Base-by-base conservation (phyloP, 2,888 invertebrate species). In the Buathra laborator region DNA sequence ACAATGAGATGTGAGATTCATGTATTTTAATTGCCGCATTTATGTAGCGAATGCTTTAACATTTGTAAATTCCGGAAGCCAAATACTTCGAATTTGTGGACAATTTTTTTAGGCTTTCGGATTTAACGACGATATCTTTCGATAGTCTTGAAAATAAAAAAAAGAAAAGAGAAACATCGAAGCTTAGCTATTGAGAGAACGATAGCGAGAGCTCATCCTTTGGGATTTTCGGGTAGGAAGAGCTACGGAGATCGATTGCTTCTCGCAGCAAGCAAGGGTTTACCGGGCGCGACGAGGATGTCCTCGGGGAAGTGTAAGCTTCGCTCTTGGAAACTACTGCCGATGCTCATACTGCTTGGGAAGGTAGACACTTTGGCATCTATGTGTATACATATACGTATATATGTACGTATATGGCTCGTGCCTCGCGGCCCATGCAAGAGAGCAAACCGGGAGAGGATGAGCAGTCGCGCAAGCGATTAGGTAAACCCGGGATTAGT, bases 401-500 rank as follows among this genome's bases (percentile, higher is more conserved):
- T 70, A 10, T 59, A 32, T 70, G 14, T 59, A 68, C 16, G 68
- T 66, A 14, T 43, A 67, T 53, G 77, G 68, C 64, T 79, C 83
- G 79, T 83, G 83, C 56, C 79, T 75, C 75, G 75, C 70, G 75
- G 68, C 70, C 67, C 75, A 46, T 79, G 75, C 64, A 81, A 83
- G 86, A 86, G 84, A 83, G 80, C 78, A 75, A 80, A 51, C 81
- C 59, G 80, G 78, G 66, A 85, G 86, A 89, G 88, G 90, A 89
- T 83, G 87, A 87, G 89, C 88, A 87, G 89, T 86, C 87, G 90
- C 89, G 87, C 90, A 92, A 90, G 91, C 93, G 93, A 93, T 94
- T 93, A 93, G 93, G 93, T 93, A 93, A 93, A 92, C 93, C 93
- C 91, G 77, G 93, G 93, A 93, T 94, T 93, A 93, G 94, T 93